phyloP scores from a whole-genome alignment of 2,113 vertebrate species.

The Acanthochromis polyacanthus region DNA sequence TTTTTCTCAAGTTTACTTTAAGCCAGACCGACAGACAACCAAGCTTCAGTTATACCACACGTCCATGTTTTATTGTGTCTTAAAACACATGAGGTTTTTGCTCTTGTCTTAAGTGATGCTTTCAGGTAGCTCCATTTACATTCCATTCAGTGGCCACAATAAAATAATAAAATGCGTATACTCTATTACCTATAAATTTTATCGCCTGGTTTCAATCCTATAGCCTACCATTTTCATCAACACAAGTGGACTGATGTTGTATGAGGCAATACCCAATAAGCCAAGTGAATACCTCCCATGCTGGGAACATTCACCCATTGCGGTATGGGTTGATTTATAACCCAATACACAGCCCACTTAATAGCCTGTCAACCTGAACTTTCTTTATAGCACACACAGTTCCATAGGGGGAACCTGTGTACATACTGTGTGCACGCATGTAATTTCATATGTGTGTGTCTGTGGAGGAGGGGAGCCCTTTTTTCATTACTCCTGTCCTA shows the following conservation, averaged over 20 bases:
- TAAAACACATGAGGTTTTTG: neutral
- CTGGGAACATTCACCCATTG: conserved; percentile 31
- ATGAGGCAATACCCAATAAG: conserved; percentile 24
- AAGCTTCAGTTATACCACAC: neutral
- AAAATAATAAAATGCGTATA: conserved; percentile 15
- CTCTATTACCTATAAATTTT: neutral
- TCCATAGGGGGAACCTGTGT: conserved; percentile 32
- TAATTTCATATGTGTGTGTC: neutral
- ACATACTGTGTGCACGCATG: neutral
- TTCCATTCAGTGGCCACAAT: neutral
- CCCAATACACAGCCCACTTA: conserved; percentile 47
- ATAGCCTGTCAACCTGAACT: conserved; percentile 61
- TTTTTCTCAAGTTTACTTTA: neutral
- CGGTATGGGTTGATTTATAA: conserved; percentile 65
- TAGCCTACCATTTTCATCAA: conserved; percentile 19
- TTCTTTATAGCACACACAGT: conserved; percentile 56
- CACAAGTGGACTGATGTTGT: neutral
- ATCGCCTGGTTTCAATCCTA: neutral
- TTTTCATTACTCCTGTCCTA: conserved; percentile 9
- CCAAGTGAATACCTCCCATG: conserved; percentile 27
- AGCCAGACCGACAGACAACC: neutral
- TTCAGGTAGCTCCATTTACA: neutral
- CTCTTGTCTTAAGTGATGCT: neutral
- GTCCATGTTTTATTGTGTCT: neutral
- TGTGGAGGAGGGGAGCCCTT: conserved; percentile 35